Evolutionary conservation across 2,888 invertebrate genomes (phyloP).

Genomic region (Troides oblongomaculatus): DNA sequence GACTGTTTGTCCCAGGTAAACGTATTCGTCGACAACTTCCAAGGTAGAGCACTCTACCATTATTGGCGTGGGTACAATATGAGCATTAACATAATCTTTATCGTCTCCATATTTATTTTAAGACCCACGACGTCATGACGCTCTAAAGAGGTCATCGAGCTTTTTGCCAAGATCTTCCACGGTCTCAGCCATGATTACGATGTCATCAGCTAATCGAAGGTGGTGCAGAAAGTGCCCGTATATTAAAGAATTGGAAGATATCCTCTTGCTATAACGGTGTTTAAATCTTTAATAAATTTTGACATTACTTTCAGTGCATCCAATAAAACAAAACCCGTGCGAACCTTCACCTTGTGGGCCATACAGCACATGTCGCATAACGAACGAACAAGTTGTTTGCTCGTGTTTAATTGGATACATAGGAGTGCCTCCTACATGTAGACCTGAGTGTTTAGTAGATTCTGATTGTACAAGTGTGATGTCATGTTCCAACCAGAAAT

Average conservation of each 20-base stretch:
- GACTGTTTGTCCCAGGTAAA: too few relatives aligned
- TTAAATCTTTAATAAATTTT: constrained; percentile 12
- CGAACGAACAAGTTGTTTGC: constrained; percentile 82
- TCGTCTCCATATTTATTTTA: too few relatives aligned
- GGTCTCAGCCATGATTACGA: too few relatives aligned
- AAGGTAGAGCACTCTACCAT: too few relatives aligned
- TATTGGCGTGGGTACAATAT: too few relatives aligned
- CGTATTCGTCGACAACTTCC: too few relatives aligned
- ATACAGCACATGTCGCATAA: constrained; percentile 84
- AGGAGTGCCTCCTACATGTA: constrained; percentile 87
- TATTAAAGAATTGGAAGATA: not conserved
- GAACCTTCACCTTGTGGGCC: constrained; percentile 88
- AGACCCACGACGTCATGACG: too few relatives aligned
- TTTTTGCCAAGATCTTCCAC: too few relatives aligned
- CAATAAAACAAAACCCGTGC: constrained; percentile 76
- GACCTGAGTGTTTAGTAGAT: constrained; percentile 90
- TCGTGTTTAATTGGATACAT: constrained; percentile 87
- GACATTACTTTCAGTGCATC: constrained; percentile 43
- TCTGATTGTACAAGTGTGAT: constrained; percentile 87
- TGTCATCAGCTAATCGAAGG: too few relatives aligned
- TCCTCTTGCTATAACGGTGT: not conserved
- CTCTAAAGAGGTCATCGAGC: too few relatives aligned
- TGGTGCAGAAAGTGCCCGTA: not conserved
- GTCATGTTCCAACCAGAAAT: constrained; percentile 89
- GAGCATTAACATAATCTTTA: too few relatives aligned